Conservation (phyloP, 37 sponge, comb jelly and placozoan genomes). For the Chondrosia reniformis region DNA sequence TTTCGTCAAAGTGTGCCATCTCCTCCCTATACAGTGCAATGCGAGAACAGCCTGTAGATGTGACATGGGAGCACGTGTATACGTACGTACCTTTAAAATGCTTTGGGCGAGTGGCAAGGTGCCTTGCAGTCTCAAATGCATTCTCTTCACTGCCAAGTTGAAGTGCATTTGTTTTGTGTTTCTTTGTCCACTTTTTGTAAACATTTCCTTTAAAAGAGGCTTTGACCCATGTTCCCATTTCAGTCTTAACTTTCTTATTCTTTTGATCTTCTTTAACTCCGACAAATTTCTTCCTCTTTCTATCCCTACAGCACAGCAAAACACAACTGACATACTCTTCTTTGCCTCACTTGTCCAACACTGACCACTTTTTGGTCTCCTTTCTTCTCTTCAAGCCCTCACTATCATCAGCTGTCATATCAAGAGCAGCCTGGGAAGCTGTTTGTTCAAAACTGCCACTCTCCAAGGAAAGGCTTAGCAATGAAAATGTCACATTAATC, state of each 20-base stretch:
- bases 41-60: neutral
- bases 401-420: conserved; percentile 72
- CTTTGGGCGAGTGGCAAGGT: too few relatives aligned
- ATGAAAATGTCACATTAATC: too few relatives aligned
- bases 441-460: conserved; percentile 39
- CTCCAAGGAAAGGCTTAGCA: conserved; percentile 38
- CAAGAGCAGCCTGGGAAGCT: conserved; percentile 54
- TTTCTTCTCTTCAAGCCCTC: conserved; percentile 18
- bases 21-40: conserved; percentile 6
- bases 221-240: conserved; percentile 78
- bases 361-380: conserved; percentile 28
- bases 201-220: conserved; percentile 81
- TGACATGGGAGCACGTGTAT: neutral
- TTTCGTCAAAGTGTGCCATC: neutral
- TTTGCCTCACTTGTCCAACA: neutral
- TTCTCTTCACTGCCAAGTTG: conserved; percentile 32
- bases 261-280: conserved; percentile 45
- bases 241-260: conserved; percentile 81
- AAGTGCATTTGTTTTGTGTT: conserved; percentile 47
- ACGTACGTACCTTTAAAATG: neutral
- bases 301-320: conserved; percentile 63
- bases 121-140: neutral
- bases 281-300: conserved; percentile 93
- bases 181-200: conserved; percentile 63
- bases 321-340: neutral